Percentiles rank a stretch among this genome's conserved stretches.
These are phyloP conservation scores for Stenotaenia linearis DNA, from an alignment of 2,888 invertebrate species.

Conservation along the genomic window DNA sequence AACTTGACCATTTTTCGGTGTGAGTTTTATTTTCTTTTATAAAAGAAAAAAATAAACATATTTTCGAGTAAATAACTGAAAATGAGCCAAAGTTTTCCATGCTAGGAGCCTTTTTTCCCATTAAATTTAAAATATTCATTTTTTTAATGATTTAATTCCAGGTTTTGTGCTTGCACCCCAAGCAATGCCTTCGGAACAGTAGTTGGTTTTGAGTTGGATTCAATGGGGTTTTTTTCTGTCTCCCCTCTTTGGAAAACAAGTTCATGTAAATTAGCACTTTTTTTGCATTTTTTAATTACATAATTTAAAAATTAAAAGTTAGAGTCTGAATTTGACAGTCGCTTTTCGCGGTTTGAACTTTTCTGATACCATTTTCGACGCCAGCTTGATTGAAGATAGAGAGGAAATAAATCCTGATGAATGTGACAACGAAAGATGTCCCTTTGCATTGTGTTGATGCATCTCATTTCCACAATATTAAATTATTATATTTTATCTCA, in stretches of 20 bases:
- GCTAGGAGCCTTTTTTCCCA: not conserved
- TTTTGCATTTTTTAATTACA: no score
- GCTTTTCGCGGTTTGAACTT: no score
- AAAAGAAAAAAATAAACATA: no score
- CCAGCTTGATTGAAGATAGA: not conserved
- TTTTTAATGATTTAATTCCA: not conserved
- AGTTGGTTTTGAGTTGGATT: not conserved
- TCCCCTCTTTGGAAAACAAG: no score
- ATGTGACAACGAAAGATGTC: not conserved
- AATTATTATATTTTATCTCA: not conserved
- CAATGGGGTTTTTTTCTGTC: not conserved
- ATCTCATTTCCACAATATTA: not conserved
- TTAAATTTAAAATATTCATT: not conserved
- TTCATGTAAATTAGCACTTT: no score
- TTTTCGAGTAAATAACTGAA: no score
- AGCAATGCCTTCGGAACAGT: not conserved
- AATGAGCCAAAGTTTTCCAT: no score
- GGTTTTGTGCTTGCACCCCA: not conserved
- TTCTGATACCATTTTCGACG: not conserved
- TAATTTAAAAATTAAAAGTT: no score
- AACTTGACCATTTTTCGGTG: not conserved
- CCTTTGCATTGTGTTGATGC: not conserved
- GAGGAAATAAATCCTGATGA: not conserved
- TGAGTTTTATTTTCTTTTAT: no score
- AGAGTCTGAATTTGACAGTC: no score